Base-by-base conservation (phyloP, 2,888 invertebrate species). In the Suillia variegata region DNA sequence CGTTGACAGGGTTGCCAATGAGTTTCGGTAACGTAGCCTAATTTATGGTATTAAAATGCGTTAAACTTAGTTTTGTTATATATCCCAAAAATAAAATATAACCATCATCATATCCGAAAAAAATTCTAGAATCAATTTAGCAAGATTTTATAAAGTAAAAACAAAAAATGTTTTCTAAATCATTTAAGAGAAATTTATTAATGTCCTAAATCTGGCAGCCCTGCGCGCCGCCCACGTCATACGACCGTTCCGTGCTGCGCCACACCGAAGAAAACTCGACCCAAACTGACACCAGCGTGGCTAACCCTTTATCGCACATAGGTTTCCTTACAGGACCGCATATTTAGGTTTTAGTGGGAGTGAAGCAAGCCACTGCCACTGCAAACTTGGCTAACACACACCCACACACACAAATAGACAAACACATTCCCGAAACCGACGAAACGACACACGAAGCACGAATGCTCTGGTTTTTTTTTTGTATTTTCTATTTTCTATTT, bases 281-380 rank as follows among this genome's bases (percentile, higher is more conserved):
- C 77, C 74, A 77, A 71, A 69, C 76, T 76, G 78, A 79, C 76
- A 78, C 81, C 80, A 80, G 75, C 77, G 82, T 79, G 82, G 82
- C 82, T 82, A 82, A 82, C 82, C 82, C 82, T 82, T 82, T 82
- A 82, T 82, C 81, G 82, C 81, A 80, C 82, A 79, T 81, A 78
- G 79, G 81, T 82, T 82, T 82, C 82, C 82, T 82, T 82, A 81
- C 81, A 81, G 82, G 77, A 82, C 82, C 82, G 80, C 82, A 82
- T 81, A 82, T 81, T 82, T 81, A 79, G 82, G 82, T 82, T 82
- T 80, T 78, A 77, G 80, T 81, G 81, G 80, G 77, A 78, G 76
- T 74, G 70, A 70, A 74, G 70, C 70, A 74, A 74, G 83, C 83
- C 81, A 74, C 73, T 77, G 78, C 80, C 77, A 67, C 62, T 67